Percentiles rank a stretch among this genome's conserved stretches.
phyloP scores from a whole-genome alignment of 2,888 invertebrate species.

The Linyphia triangularis region DNA sequence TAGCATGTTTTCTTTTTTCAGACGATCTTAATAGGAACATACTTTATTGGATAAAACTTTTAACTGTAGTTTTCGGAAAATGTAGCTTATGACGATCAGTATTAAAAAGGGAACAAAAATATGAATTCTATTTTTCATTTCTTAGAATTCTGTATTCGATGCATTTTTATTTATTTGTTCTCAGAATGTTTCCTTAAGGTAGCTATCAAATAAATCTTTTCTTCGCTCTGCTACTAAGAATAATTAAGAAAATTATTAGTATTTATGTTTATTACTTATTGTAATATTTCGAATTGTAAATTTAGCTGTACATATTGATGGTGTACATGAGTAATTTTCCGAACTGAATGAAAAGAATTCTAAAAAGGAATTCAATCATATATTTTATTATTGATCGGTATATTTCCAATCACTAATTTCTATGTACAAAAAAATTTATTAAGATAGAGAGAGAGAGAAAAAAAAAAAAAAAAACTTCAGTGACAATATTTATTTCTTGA shows the following conservation, averaged over 20 bases:
- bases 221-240: neutral
- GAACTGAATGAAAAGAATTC: too few relatives aligned
- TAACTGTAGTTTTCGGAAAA: neutral
- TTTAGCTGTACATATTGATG: too few relatives aligned
- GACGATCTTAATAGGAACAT: neutral
- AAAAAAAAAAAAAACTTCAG: too few relatives aligned
- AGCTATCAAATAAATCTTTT: neutral
- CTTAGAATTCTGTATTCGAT: neutral
- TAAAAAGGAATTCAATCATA: too few relatives aligned
- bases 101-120: neutral
- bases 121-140: neutral
- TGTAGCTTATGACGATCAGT: neutral
- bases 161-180: neutral
- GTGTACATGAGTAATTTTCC: too few relatives aligned
- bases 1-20: neutral
- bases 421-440: too few relatives aligned
- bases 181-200: too few relatives aligned
- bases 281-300: neutral
- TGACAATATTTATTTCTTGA: too few relatives aligned
- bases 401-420: too few relatives aligned
- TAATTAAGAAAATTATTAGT: neutral
- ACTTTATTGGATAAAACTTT: neutral
- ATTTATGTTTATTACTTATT: neutral
- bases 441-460: too few relatives aligned
- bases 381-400: too few relatives aligned